A percentile compares a stretch with the other conserved stretches of the same genome.
phyloP scores from a whole-genome alignment of 2,888 invertebrate genomes.

The Heliconius hortense region DNA sequence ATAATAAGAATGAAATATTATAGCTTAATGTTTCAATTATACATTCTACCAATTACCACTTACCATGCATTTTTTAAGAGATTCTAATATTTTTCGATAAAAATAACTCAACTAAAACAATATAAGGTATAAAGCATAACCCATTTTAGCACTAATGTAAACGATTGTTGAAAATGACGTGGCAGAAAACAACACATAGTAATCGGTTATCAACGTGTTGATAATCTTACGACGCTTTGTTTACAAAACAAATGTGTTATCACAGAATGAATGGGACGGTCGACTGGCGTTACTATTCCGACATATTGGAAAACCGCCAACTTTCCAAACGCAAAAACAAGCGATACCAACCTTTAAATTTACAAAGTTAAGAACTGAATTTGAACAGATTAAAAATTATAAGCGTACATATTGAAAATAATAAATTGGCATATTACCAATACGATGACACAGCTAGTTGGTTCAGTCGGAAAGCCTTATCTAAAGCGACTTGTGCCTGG shows the following conservation, averaged over 20 bases:
- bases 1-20: too few species aligned
- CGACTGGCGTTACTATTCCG: constrained; percentile 45
- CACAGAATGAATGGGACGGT: constrained; percentile 49
- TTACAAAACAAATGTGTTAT: constrained; percentile 74
- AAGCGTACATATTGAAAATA: constrained; percentile 35
- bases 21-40: too few species aligned
- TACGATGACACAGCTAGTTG: constrained; percentile 56
- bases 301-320: constrained; percentile 59
- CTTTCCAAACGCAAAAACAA: constrained; percentile 46
- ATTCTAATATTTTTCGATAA: too few species aligned
- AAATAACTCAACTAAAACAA: too few species aligned
- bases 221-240: constrained; percentile 62
- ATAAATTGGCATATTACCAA: constrained; percentile 61
- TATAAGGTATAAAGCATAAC: too few species aligned
- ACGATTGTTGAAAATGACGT: background rate
- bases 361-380: background rate
- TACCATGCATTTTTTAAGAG: too few species aligned
- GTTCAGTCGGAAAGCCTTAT: constrained; percentile 60
- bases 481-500: constrained; percentile 51
- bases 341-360: constrained; percentile 26
- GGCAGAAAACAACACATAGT: constrained; percentile 8
- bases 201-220: constrained; percentile 46
- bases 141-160: background rate
- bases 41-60: too few species aligned
- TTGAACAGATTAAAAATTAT: background rate